Base-by-base conservation (phyloP, 2,113 vertebrate species). In the Gyps fulvus region DNA sequence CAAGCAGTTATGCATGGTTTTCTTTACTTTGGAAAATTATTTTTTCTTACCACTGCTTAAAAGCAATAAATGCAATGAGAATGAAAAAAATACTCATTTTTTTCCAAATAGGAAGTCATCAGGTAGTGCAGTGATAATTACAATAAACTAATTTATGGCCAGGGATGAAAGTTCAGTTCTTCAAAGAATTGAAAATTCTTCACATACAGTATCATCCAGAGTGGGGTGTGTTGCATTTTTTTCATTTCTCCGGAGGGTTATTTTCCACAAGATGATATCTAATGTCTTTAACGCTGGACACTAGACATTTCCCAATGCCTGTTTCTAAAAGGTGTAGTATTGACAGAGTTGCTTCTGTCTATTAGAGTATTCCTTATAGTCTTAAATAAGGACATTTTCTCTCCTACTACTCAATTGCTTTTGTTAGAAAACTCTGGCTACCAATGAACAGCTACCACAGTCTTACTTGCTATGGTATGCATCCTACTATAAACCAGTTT, bases 391-490 rank as follows among this genome's bases (percentile, higher is more conserved):
- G 49, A 57, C 45, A 61, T 88, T 95, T 96, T 86, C 54, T 95
- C 67, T 97, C 93, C 83, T 92, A 62, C 71, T 95, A 19, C 38
- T 95, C 94, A 85, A 52, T 67, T 54, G 93, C 23, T 93, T 87
- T 94, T 96, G 71, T 93, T 95, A 83, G 70, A 97, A 96, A 94
- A 89, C 34, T 94, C 55, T 98, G 96, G 95, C 91, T 96, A 97
- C 97, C 94, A 95, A 42, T 97, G 95, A 97, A 96, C 65, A 80
- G 77, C 29, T 87, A 69, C 45, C 43, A 43, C 27, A 67, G 29
- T 62, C 78, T 73, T 57, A 34, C n/a, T 88, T 83, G 47, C 65
- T 59, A 21, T 2, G 2, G 38, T 54, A 17, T 63, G 25, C 27
- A 29, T 40, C 22, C 22, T 78, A 40, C 34, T 55, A 27, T 47